A percentile compares a stretch with the other conserved stretches of the same genome.
These are phyloP conservation scores for Sipha maydis DNA, from an alignment of 2,888 invertebrate genomes.

Conservation along the genomic window DNA sequence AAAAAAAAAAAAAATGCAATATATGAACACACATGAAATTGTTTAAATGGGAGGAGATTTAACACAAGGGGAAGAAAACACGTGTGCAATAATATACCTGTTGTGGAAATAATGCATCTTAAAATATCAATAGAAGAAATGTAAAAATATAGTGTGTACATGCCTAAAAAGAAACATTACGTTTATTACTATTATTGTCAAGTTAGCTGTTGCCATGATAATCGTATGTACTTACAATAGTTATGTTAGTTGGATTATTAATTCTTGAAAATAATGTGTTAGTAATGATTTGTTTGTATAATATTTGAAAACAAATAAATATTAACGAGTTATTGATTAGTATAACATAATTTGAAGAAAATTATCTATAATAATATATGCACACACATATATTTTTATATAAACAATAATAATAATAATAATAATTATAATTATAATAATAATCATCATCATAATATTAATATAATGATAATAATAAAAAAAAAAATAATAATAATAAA, in stretches of 20 bases:
- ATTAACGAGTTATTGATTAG: not conserved
- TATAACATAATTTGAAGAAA: constrained; percentile 5
- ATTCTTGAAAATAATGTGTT: constrained; percentile 10
- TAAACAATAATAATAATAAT: constrained; percentile 15
- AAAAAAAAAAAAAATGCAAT: not conserved
- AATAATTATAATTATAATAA: constrained; percentile 30
- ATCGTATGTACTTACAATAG: not conserved
- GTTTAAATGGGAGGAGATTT: too few species aligned
- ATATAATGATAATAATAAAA: constrained; percentile 21
- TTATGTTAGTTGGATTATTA: not conserved
- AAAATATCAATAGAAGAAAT: too few species aligned
- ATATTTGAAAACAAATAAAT: not conserved
- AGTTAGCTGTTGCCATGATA: not conserved
- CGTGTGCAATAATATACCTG: too few species aligned
- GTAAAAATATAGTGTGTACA: not conserved
- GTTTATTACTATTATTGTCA: not conserved
- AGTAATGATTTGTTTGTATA: not conserved
- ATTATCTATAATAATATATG: constrained; percentile 13
- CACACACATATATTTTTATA: constrained; percentile 18
- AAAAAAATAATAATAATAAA: constrained; percentile 50
- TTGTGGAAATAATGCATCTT: too few species aligned
- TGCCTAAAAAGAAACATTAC: not conserved
- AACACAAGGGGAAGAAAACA: too few species aligned
- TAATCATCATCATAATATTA: constrained; percentile 43
- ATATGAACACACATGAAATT: too few species aligned